phyloP scores from a whole-genome alignment of 2,113 vertebrate species.

The Propithecus coquereli region DNA sequence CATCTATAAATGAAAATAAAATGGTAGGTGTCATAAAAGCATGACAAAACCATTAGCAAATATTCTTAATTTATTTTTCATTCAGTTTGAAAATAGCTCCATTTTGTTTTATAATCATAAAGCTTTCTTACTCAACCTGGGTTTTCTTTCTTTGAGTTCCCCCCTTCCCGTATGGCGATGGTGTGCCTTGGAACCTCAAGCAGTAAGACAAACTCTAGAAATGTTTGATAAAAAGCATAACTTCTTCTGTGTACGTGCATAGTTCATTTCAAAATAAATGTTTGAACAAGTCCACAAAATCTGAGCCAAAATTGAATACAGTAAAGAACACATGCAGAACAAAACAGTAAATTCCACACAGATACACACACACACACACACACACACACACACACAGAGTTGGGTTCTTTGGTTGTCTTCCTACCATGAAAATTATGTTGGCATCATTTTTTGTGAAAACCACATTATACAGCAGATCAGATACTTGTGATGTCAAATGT shows the following conservation, averaged over 20 bases:
- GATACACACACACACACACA: background rate
- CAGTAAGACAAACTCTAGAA: background rate
- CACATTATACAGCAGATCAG: background rate
- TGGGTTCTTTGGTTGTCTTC: background rate
- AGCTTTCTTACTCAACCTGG: background rate
- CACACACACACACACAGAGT: background rate
- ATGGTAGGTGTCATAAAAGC: background rate
- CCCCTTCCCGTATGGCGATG: background rate
- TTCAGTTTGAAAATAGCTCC: background rate
- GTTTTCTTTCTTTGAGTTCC: background rate
- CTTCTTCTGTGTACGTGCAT: background rate
- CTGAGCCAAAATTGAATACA: constrained; percentile 13
- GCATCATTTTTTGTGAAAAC: background rate
- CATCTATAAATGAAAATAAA: background rate
- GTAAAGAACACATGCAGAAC: background rate
- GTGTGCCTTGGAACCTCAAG: background rate
- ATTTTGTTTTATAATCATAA: constrained; percentile 32
- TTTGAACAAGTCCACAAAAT: background rate
- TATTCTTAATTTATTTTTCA: background rate
- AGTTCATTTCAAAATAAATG: constrained; percentile 4
- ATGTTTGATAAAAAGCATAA: constrained; percentile 7
- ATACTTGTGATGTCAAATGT: background rate
- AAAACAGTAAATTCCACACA: background rate
- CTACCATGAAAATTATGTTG: constrained; percentile 2
- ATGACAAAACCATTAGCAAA: background rate